Evolutionary conservation across 2,888 invertebrate species (phyloP), one percentile per base, ranked within the genome.

Genomic region (Gortyna flavago): DNA sequence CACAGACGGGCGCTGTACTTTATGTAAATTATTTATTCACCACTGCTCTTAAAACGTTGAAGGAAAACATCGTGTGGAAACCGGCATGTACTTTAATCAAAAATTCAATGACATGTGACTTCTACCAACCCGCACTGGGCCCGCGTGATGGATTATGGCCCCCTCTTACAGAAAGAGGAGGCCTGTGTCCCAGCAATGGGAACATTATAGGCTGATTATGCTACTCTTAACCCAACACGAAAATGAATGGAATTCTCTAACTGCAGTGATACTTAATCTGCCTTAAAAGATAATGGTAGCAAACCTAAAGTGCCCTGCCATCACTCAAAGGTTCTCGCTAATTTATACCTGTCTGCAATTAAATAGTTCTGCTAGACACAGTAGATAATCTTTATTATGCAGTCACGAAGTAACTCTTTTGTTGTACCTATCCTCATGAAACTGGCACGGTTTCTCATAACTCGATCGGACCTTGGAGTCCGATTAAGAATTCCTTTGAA

Each of bases 381-480:
- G 68, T 70, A n/a, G n/a, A n/a, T n/a, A 79, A 84, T 85, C 83
- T 90, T 89, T 89, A 91, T 87, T 88, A 82, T 79, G 69, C 75
- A 81, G 91, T 91, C 92, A 92, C 91, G 90, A 89, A 85, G 80
- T 78, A 71, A 82, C 81, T 86, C 81, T 84, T 76, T 85, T 84
- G 65, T 87, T 81, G 85, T 89, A n/a, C 54, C n/a, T 57, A 89
- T 89, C 88, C 85, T 89, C 88, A 84, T 79, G 77, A 70, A 85
- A 80, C 79, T 85, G 65, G 74, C 72, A 82, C 78, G 68, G 77
- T 88, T 88, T 88, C 90, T 87, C 61, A 84, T 86, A 88, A 80
- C 81, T 85, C 41, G 64, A 72, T 76, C 77, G 75, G 86, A 86
- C 92, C 92, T 92, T 91, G 91, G 82, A 86, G 72, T 79, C 86